Percentiles rank a stretch among this genome's conserved stretches.
Conservation (phyloP, 2,797 vertebrate genomes). For the Mus minutoides region DNA sequence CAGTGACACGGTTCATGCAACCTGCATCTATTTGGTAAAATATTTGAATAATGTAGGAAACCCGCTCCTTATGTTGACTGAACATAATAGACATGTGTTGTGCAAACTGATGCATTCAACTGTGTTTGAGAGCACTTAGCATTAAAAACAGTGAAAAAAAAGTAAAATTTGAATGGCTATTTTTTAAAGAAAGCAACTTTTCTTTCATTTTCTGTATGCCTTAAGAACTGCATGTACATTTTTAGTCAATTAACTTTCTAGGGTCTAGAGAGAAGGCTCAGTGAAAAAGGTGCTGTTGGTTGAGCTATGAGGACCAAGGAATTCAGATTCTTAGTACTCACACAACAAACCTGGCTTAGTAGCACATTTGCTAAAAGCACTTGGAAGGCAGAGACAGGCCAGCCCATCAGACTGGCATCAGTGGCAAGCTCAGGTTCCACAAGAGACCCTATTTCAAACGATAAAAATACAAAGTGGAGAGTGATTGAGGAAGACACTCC, state of each 20-base stretch:
- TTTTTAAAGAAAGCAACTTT: not conserved
- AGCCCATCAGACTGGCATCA: no score
- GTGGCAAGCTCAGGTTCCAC: not conserved
- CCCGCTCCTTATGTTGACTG: not conserved
- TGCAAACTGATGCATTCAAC: not conserved
- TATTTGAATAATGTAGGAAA: conserved; percentile 23
- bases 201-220: conserved; percentile 18
- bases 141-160: not conserved
- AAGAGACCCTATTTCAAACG: not conserved
- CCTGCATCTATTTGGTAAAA: not conserved
- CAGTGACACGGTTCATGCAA: not conserved
- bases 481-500: not conserved
- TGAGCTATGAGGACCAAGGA: not conserved
- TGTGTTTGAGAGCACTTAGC: not conserved
- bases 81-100: not conserved
- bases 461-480: not conserved
- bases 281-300: not conserved
- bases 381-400: not conserved
- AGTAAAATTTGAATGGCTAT: not conserved
- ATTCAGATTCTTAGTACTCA: not conserved
- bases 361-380: not conserved
- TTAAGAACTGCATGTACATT: conserved; percentile 2
- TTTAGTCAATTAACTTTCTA: conserved; percentile 32
- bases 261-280: not conserved
- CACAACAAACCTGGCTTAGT: not conserved